Evolutionary conservation across 2,888 invertebrate species (phyloP).

Genomic region (Latrodectus elegans): DNA sequence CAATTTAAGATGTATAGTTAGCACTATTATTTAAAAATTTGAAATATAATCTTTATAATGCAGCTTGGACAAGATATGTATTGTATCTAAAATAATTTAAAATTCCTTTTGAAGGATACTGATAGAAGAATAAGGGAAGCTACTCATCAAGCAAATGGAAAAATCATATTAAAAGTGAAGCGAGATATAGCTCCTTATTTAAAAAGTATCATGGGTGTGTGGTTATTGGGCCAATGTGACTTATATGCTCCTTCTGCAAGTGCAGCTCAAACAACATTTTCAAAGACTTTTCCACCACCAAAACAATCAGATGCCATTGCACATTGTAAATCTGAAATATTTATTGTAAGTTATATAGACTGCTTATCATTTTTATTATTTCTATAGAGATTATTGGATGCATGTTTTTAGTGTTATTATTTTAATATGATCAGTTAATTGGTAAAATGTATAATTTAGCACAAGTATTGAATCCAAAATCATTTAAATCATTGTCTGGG

Average conservation of each 20-base stretch:
- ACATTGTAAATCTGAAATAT: conserved; percentile 88
- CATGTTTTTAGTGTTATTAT: not conserved
- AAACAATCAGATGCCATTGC: conserved; percentile 87
- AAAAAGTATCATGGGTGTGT: conserved; percentile 84
- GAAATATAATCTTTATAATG: not conserved
- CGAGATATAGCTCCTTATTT: conserved; percentile 87
- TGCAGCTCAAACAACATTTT: conserved; percentile 82
- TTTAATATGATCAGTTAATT: not conserved
- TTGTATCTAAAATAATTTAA: conserved; percentile 1
- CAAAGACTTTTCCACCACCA: conserved; percentile 83
- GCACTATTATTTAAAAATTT: not conserved
- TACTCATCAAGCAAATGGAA: conserved; percentile 83
- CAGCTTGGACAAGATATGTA: not conserved
- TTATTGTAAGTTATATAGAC: conserved; percentile 76
- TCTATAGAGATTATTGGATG: not conserved
- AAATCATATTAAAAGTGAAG: conserved; percentile 80
- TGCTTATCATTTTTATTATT: not conserved
- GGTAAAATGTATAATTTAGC: not conserved
- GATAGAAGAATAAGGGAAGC: conserved; percentile 90
- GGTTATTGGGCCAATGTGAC: conserved; percentile 91
- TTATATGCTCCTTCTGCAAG: conserved; percentile 88
- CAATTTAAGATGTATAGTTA: not conserved
- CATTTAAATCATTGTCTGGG: too few relatives aligned
- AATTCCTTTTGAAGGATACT: conserved; percentile 79
- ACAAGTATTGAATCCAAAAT: not conserved